Evolutionary conservation across 2,888 invertebrate genomes (phyloP).

Genomic region (Exocentrus adspersus): DNA sequence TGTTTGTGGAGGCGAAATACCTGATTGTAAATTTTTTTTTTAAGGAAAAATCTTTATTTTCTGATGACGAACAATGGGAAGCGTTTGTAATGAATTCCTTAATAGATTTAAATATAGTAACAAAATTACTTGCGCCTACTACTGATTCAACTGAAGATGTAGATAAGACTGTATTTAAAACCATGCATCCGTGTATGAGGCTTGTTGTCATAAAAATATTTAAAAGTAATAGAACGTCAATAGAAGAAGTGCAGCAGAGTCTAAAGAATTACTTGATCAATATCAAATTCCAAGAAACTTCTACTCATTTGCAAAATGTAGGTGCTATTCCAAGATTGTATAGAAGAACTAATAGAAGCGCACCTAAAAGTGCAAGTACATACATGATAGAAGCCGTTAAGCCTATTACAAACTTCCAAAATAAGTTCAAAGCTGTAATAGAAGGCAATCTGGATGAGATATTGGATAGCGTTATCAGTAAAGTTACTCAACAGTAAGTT

Average conservation of each 20-base stretch:
- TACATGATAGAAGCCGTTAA: slow-evolving; percentile 67
- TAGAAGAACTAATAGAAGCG: slow-evolving; percentile 88
- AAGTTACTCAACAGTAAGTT: slow-evolving; percentile 67
- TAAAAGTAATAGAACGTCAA: slow-evolving; percentile 46
- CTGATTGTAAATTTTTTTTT: slow-evolving; percentile 28
- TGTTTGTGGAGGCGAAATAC: too few species aligned
- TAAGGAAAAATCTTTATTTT: slow-evolving; percentile 15
- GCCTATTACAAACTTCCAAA: slow-evolving; percentile 70
- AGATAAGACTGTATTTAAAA: slow-evolving; percentile 49
- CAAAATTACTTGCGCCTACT: slow-evolving; percentile 42
- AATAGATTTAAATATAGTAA: slow-evolving; percentile 50
- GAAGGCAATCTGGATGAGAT: slow-evolving; percentile 60
- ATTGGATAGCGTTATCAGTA: slow-evolving; percentile 62
- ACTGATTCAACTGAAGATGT: slow-evolving; percentile 36
- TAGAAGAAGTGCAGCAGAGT: slow-evolving; percentile 43
- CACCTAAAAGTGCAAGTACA: slow-evolving; percentile 81
- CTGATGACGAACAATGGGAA: slow-evolving; percentile 43
- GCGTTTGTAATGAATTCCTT: slow-evolving; percentile 53
- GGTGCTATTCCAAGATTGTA: slow-evolving; percentile 94
- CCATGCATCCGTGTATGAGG: slow-evolving; percentile 50
- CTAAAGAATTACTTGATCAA: slow-evolving; percentile 51
- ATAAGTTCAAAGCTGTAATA: slow-evolving; percentile 63
- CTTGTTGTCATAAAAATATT: slow-evolving; percentile 49
- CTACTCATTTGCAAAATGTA: slow-evolving; percentile 79
- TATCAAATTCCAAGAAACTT: slow-evolving; percentile 61